These are phyloP conservation scores for Pollimyrus isidori DNA, from an alignment of 2,113 vertebrate genomes.

Conservation along the genomic window DNA sequence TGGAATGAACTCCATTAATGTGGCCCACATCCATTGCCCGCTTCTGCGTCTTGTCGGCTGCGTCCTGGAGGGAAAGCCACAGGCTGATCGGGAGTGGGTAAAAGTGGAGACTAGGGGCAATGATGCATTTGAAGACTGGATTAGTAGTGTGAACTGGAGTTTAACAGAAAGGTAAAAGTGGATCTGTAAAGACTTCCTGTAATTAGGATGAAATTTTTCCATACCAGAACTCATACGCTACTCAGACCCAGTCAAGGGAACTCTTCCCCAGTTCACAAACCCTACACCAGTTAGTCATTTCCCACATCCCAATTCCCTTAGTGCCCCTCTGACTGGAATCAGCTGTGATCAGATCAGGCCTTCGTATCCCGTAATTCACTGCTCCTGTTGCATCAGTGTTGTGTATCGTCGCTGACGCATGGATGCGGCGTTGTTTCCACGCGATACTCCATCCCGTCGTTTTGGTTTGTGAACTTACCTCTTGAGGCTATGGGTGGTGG, in stretches of 20 bases:
- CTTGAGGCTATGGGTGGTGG: not conserved
- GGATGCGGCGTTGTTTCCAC: not conserved
- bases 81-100: not conserved
- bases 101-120: not conserved
- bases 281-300: not conserved
- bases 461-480: not conserved
- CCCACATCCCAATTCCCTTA: not conserved
- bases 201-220: not conserved
- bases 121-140: not conserved
- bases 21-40: not conserved
- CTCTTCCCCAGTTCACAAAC: not conserved
- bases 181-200: conserved; percentile 12
- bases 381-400: not conserved
- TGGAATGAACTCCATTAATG: not conserved
- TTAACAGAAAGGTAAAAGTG: not conserved
- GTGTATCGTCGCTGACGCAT: not conserved
- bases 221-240: too few relatives aligned
- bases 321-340: not conserved
- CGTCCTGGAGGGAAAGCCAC: not conserved
- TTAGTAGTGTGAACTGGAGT: conserved; percentile 12
- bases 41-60: not conserved
- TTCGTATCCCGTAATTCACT: not conserved
- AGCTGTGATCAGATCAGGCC: not conserved
- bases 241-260: not conserved
- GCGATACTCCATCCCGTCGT: not conserved